These are phyloP conservation scores for Harpagifer antarcticus DNA, from an alignment of 2,797 vertebrate species.

Conservation along the genomic window DNA sequence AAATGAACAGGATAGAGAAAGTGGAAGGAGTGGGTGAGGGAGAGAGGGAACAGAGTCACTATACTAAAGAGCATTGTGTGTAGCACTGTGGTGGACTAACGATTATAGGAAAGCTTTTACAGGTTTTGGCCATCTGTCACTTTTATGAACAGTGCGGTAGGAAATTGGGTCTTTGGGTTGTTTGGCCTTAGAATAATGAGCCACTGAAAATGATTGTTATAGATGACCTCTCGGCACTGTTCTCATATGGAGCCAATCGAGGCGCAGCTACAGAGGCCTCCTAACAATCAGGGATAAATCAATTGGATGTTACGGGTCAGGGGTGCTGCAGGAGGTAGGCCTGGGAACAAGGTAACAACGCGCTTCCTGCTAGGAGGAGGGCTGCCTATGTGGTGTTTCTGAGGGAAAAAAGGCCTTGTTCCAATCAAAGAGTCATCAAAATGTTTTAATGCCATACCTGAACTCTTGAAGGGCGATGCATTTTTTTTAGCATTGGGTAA, in stretches of 20 bases:
- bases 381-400: conserved; percentile 52
- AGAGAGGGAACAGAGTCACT: conserved; percentile 38
- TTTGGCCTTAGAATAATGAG: conserved; percentile 85
- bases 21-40: conserved; percentile 70
- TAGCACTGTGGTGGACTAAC: conserved; percentile 70
- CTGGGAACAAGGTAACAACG: conserved; percentile 78
- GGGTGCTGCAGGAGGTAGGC: conserved; percentile 68
- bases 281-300: conserved; percentile 86
- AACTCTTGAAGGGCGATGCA: conserved; percentile 21
- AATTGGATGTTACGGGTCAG: conserved; percentile 79
- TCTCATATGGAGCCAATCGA: conserved; percentile 84
- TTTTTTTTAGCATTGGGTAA: conserved; percentile 4
- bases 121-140: conserved; percentile 86
- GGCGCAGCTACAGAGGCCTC: conserved; percentile 73
- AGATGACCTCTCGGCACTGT: conserved; percentile 81
- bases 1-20: conserved; percentile 74
- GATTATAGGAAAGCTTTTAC: conserved; percentile 81
- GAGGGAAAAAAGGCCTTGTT: conserved; percentile 54
- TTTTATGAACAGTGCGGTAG: conserved; percentile 85
- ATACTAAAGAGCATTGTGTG: conserved; percentile 78
- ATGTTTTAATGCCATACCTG: conserved; percentile 17
- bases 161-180: conserved; percentile 85
- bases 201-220: conserved; percentile 85
- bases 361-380: conserved; percentile 50
- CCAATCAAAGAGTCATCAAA: conserved; percentile 38